phyloP scores from a whole-genome alignment of 2,113 vertebrate species.

The Triplophysa tibetana region DNA sequence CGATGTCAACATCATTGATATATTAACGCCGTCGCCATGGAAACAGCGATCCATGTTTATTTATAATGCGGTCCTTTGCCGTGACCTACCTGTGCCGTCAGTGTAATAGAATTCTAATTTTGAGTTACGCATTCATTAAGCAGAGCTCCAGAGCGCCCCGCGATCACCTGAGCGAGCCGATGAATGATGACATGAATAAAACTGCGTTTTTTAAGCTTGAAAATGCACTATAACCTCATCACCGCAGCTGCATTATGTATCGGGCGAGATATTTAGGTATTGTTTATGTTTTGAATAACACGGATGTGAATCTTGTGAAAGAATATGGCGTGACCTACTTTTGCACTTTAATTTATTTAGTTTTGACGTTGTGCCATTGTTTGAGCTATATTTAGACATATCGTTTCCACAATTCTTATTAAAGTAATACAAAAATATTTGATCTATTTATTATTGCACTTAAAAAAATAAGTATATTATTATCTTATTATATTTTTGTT shows the following conservation, averaged over 20 bases:
- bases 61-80: slow-evolving; percentile 33
- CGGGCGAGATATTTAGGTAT: not conserved
- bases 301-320: too few species aligned
- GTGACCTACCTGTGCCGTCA: slow-evolving; percentile 15
- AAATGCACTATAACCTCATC: not conserved
- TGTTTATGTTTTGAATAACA: not conserved
- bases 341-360: not conserved
- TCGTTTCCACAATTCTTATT: too few species aligned
- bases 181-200: not conserved
- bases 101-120: slow-evolving; percentile 4
- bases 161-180: not conserved
- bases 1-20: not conserved
- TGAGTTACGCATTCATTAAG: slow-evolving; percentile 26
- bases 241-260: not conserved
- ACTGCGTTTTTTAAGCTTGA: not conserved
- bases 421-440: too few species aligned
- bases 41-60: slow-evolving; percentile 31
- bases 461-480: too few species aligned
- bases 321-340: not conserved
- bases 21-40: slow-evolving; percentile 31
- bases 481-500: too few species aligned
- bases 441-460: too few species aligned
- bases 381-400: too few species aligned
- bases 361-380: too few species aligned
- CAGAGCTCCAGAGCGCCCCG: not conserved